Conservation (phyloP, 2,113 vertebrate genomes). For the Thamnophis sirtalis region DNA sequence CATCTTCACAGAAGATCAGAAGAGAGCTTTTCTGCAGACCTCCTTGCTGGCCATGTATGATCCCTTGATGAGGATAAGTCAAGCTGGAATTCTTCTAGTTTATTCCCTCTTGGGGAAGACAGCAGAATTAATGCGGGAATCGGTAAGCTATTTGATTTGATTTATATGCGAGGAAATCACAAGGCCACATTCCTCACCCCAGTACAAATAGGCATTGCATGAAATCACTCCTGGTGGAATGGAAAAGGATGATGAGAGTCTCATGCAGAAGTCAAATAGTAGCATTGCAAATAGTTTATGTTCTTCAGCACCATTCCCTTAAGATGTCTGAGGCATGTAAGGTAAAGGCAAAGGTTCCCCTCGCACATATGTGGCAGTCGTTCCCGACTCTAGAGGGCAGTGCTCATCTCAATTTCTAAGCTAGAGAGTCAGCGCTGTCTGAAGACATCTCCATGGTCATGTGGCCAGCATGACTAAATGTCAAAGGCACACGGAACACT, state of each 20-base stretch:
- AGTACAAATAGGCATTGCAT: neutral
- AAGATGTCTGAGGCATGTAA: too few relatives aligned
- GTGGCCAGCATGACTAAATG: too few relatives aligned
- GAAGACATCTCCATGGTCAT: too few relatives aligned
- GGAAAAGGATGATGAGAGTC: neutral
- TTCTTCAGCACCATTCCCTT: too few relatives aligned
- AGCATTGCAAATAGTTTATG: neutral
- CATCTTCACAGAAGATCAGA: conserved; percentile 20
- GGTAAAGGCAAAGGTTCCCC: too few relatives aligned
- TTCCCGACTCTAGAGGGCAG: too few relatives aligned
- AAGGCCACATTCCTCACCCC: neutral
- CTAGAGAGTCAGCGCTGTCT: too few relatives aligned
- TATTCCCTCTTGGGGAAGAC: conserved; percentile 16
- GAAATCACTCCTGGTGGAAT: neutral
- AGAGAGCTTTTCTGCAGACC: conserved; percentile 2
- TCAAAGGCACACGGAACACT: too few relatives aligned
- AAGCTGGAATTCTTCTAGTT: conserved; percentile 10
- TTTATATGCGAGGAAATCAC: neutral
- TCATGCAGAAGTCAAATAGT: neutral
- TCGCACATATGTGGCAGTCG: too few relatives aligned
- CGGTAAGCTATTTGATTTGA: neutral
- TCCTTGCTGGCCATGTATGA: neutral
- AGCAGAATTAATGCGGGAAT: neutral
- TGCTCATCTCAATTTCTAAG: too few relatives aligned
- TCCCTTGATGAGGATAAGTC: neutral